Conservation (phyloP, 2,888 invertebrate species). For the Xestia ashworthii region DNA sequence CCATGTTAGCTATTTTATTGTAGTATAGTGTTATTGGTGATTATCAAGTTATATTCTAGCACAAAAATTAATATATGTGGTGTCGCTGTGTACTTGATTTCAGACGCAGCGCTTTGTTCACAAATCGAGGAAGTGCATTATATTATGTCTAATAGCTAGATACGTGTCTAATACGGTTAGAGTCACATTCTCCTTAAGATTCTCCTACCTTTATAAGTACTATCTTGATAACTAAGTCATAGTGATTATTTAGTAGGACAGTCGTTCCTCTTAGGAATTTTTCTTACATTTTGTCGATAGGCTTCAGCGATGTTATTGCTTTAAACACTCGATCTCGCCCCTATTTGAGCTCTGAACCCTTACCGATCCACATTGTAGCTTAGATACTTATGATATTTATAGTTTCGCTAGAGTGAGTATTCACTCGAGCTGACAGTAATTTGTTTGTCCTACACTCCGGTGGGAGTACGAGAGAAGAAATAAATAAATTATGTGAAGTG, state of each 20-base stretch:
- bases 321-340: slow-evolving; percentile 84
- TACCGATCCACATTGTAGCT: slow-evolving; percentile 78
- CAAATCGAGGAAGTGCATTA: slow-evolving; percentile 57
- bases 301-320: slow-evolving; percentile 83
- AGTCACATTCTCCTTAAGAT: slow-evolving; percentile 78
- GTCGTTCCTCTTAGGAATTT: slow-evolving; percentile 78
- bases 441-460: slow-evolving; percentile 40
- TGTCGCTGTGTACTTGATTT: slow-evolving; percentile 63
- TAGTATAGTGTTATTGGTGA: slow-evolving; percentile 59
- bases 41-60: slow-evolving; percentile 67
- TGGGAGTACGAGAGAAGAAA: slow-evolving; percentile 40
- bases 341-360: slow-evolving; percentile 77
- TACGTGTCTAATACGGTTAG: slow-evolving; percentile 77
- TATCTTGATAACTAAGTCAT: slow-evolving; percentile 87
- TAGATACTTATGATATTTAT: slow-evolving; percentile 61
- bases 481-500: slow-evolving; percentile 62
- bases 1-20: slow-evolving; percentile 56
- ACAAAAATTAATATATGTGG: slow-evolving; percentile 71
- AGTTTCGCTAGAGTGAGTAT: slow-evolving; percentile 61
- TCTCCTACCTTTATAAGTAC: slow-evolving; percentile 80
- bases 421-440: slow-evolving; percentile 46
- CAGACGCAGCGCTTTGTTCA: slow-evolving; percentile 56
- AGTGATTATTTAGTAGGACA: slow-evolving; percentile 80
- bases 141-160: slow-evolving; percentile 68
- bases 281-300: slow-evolving; percentile 76